A percentile compares a stretch with the other conserved stretches of the same genome.
phyloP scores from a whole-genome alignment of 2,797 vertebrate species.

The Yasuhikotakia modesta region DNA sequence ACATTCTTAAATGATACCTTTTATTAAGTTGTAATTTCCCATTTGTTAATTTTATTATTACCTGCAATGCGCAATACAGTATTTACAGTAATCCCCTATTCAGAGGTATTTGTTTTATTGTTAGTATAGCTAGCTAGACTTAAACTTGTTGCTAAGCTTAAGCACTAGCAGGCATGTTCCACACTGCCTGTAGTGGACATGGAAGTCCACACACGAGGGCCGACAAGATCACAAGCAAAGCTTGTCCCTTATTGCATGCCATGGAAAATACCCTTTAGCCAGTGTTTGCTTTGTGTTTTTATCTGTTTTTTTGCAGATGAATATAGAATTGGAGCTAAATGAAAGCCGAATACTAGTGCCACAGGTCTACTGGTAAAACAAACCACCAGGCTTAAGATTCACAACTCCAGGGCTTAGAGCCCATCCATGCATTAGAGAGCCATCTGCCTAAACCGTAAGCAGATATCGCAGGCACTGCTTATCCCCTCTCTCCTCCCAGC shows the following conservation, averaged over 20 bases:
- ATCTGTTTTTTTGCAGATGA: conserved; percentile 35
- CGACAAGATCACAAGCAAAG: neutral
- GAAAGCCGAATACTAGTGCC: conserved; percentile 45
- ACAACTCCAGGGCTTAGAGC: conserved; percentile 62
- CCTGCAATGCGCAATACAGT: neutral
- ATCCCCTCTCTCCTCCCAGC: conserved; percentile 57
- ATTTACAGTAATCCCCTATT: neutral
- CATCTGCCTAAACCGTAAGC: conserved; percentile 69
- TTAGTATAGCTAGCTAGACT: neutral
- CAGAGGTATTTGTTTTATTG: neutral
- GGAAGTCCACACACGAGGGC: neutral
- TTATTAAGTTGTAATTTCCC: neutral
- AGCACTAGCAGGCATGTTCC: too few species aligned
- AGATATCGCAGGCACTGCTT: conserved; percentile 60
- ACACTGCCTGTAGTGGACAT: too few species aligned
- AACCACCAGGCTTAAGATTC: conserved; percentile 47
- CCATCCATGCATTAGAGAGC: conserved; percentile 59
- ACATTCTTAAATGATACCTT: neutral
- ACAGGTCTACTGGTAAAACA: conserved; percentile 46
- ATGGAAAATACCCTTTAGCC: conserved; percentile 20
- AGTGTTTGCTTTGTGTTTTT: conserved; percentile 35
- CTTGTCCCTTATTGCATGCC: neutral
- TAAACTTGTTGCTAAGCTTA: too few species aligned
- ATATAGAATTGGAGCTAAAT: conserved; percentile 29
- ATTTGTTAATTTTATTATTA: neutral